phyloP scores from a whole-genome alignment of 2,797 vertebrate genomes.

The Philypnodon macrostomus region DNA sequence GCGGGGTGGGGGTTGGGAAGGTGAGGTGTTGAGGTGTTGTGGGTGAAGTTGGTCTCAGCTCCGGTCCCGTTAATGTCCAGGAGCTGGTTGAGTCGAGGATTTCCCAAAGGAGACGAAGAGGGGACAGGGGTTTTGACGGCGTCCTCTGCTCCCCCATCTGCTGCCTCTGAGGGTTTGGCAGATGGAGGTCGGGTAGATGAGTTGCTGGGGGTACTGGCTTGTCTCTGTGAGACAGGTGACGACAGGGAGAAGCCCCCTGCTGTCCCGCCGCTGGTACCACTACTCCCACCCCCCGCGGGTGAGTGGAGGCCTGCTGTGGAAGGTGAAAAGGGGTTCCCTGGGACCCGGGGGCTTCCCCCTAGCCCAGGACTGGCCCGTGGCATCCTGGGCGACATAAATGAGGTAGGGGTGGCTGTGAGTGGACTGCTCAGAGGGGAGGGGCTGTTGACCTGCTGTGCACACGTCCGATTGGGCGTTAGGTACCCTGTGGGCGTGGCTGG shows the following conservation, averaged over 20 bases:
- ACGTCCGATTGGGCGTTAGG: slow-evolving; percentile 83
- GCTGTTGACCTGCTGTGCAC: slow-evolving; percentile 77
- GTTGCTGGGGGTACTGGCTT: slow-evolving; percentile 62
- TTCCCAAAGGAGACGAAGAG: slow-evolving; percentile 63
- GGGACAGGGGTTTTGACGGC: slow-evolving; percentile 69
- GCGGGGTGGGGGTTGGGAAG: slow-evolving; percentile 64
- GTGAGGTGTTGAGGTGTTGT: slow-evolving; percentile 75
- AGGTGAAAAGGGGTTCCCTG: slow-evolving; percentile 87
- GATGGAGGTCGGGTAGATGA: slow-evolving; percentile 78
- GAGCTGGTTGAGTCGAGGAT: slow-evolving; percentile 71
- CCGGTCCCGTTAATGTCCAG: slow-evolving; percentile 59
- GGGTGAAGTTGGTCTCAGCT: slow-evolving; percentile 44
- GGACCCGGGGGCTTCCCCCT: slow-evolving; percentile 80
- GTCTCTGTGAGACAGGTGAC: slow-evolving; percentile 80
- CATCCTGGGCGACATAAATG: slow-evolving; percentile 89
- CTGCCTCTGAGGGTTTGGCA: slow-evolving; percentile 76
- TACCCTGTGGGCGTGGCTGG: slow-evolving; percentile 67
- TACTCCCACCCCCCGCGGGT: slow-evolving; percentile 60
- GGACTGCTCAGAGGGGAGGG: slow-evolving; percentile 85
- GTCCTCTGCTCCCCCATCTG: slow-evolving; percentile 72
- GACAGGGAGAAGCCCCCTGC: slow-evolving; percentile 76
- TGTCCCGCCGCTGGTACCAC: slow-evolving; percentile 27
- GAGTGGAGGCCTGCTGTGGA: slow-evolving; percentile 76
- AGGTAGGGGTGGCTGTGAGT: slow-evolving; percentile 83
- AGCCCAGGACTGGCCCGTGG: slow-evolving; percentile 85